phyloP scores from a whole-genome alignment of 2,113 vertebrate genomes.

The Emydocephalus ijimae region DNA sequence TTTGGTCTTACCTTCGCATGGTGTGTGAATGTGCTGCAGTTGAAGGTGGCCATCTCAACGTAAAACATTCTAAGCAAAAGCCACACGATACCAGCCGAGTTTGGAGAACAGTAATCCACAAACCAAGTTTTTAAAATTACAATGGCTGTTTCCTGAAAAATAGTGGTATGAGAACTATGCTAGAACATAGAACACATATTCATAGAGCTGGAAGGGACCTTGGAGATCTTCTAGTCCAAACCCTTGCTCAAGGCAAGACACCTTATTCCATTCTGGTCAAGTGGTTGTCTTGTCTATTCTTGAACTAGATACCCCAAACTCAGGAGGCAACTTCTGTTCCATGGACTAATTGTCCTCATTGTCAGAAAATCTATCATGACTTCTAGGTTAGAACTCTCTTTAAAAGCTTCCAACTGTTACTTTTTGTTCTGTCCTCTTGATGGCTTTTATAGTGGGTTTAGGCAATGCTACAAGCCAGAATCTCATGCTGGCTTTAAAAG shows the following conservation, averaged over 20 bases:
- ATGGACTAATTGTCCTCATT: background rate
- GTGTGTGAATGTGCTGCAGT: background rate
- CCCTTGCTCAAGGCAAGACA: background rate
- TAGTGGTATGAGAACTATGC: background rate
- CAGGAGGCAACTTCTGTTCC: background rate
- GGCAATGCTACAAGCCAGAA: background rate
- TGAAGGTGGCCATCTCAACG: background rate
- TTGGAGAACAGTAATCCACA: background rate
- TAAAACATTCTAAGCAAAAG: background rate
- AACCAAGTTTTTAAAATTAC: background rate
- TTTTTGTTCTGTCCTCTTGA: background rate
- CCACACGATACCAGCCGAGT: background rate
- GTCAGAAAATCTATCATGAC: background rate
- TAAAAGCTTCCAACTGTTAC: background rate
- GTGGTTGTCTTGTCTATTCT: background rate
- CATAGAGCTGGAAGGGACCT: background rate
- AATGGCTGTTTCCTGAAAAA: background rate
- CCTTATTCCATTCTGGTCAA: background rate
- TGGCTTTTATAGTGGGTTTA: background rate
- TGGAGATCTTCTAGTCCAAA: background rate
- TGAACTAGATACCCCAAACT: background rate
- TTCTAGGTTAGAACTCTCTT: background rate
- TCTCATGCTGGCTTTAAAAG: background rate
- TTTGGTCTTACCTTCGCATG: background rate
- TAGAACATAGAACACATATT: background rate